Base-by-base conservation (phyloP, 1,140 invertebrate species). In the Drosophila sucinea region DNA sequence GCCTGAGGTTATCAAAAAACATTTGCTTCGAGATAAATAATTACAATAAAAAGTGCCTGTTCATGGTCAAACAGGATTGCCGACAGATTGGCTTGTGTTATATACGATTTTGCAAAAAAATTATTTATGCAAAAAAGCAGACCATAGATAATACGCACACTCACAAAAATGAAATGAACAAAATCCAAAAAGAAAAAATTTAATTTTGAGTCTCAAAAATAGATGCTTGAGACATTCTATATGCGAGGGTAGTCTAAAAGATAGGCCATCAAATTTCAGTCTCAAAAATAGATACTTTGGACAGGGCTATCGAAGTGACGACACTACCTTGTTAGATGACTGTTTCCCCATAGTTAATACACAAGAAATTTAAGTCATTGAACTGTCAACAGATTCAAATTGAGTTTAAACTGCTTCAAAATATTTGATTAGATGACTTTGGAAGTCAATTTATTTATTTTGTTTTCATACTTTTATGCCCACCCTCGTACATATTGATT, bases 41-140 rank as follows among this genome's bases (percentile, higher is more conserved):
- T 83, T 76, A 65, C 74, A 68, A 81, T 79, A 79, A 83, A 51
- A 79, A 79, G 68, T 83, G 80, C 73, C 72, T 79, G 51, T 55
- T 83, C 76, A 83, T 64, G 72, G 67, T 33, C 67, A 69, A 83
- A 84, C 81, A 79, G 80, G 81, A 84, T 83, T 83, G 64, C 66
- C 60, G 66, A 41, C 58, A n/a, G 67, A 61, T 72, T 60, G 65
- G 54, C 29, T 3, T 51, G 5, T 38, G 44, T 57, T 41, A 47
- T 55, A 54, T 68, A 62, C 56, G 51, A 60, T 60, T 70, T 56
- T 51, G 44, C 44, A 25, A 51, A 51, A 51, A 51, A 51, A 82
- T 83, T 81, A 83, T 79, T 76, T 83, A 83, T 83, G 76, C 80
- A 83, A 70, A 82, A 82, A 79, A 76, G 80, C 79, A 72, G 72